Conservation (phyloP, 1,140 invertebrate species). For the Amyelois transitella region DNA sequence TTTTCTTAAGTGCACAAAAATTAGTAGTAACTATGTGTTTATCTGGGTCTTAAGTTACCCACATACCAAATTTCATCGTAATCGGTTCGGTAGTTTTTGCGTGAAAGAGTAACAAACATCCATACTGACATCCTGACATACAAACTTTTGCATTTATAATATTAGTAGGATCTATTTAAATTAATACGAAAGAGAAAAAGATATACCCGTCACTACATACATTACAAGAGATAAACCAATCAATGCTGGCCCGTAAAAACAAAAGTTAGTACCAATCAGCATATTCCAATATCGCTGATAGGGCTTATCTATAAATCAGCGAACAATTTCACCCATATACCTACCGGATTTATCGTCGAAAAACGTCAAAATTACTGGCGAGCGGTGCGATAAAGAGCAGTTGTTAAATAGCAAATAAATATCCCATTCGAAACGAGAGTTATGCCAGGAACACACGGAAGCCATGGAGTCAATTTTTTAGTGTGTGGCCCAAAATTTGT, state of each 20-base stretch:
- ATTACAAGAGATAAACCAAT: neutral
- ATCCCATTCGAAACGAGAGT: conserved; percentile 51
- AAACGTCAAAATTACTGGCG: conserved; percentile 3
- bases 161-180: too few species aligned
- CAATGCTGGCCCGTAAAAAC: neutral
- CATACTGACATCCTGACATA: too few species aligned
- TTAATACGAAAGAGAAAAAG: neutral
- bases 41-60: neutral
- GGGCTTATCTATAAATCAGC: conserved; percentile 3
- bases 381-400: conserved; percentile 16
- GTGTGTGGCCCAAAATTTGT: neutral
- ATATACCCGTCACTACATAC: neutral
- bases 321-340: neutral
- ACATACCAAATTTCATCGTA: too few species aligned
- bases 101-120: too few species aligned
- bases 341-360: conserved; percentile 1
- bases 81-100: too few species aligned
- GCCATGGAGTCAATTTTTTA: neutral
- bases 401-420: conserved; percentile 59
- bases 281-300: conserved; percentile 1
- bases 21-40: neutral
- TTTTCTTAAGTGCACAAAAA: neutral
- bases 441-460: conserved; percentile 40
- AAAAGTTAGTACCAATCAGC: conserved; percentile 1
- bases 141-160: too few species aligned